A percentile compares a stretch with the other conserved stretches of the same genome.
phyloP scores from a whole-genome alignment of 2,113 vertebrate species.

The Diadophis punctatus region DNA sequence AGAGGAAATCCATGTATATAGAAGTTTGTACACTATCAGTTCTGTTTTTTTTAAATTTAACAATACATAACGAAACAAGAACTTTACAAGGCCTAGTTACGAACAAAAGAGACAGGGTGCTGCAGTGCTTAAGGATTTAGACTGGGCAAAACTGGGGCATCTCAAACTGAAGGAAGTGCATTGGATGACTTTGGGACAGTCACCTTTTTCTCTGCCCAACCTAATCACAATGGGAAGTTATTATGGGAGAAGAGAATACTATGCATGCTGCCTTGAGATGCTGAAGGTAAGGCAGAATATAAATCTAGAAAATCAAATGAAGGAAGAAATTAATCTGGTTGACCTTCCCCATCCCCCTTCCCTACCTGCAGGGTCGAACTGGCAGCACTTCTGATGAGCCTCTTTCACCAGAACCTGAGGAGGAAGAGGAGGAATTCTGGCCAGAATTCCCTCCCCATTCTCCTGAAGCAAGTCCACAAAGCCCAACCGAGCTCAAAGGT shows the following conservation, averaged over 20 bases:
- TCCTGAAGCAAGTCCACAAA: slow-evolving; percentile 47
- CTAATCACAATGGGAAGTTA: background rate
- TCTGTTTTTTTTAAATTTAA: background rate
- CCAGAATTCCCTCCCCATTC: slow-evolving; percentile 51
- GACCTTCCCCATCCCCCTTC: background rate
- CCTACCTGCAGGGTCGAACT: background rate
- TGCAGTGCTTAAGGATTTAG: background rate
- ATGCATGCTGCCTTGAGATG: background rate
- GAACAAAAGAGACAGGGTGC: background rate
- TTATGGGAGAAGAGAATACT: background rate
- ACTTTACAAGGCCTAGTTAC: background rate
- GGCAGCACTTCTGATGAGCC: slow-evolving; percentile 32
- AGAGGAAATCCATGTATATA: background rate
- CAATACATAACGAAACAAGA: background rate
- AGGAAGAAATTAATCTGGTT: background rate
- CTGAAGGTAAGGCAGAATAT: background rate
- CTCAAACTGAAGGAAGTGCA: background rate
- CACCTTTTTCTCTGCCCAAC: background rate
- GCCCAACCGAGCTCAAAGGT: slow-evolving; percentile 34
- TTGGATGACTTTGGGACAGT: background rate
- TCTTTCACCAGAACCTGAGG: slow-evolving; percentile 41
- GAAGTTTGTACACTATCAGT: background rate
- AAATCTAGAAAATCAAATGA: background rate
- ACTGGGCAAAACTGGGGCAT: background rate
- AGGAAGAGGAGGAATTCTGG: slow-evolving; percentile 45